Evolutionary conservation across 2,113 vertebrate species (phyloP), one percentile per base, ranked within the genome.

Genomic region (Mesembrinibis cayennensis): DNA sequence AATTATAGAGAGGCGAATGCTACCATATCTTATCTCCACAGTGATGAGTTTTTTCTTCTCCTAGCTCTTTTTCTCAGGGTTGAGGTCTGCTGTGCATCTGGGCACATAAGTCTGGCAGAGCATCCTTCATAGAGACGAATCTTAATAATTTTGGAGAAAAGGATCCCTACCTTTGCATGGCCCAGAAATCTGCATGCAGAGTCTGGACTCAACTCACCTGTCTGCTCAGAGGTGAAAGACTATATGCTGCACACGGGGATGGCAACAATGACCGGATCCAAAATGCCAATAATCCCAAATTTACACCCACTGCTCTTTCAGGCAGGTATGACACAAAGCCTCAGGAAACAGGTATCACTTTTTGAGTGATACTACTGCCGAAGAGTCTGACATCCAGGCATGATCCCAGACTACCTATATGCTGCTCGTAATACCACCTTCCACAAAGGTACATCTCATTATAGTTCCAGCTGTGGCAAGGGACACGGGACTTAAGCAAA

Each of bases 371-470:
- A 76, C 2, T 19, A 59, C 49, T 69, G 21, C 22, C 3, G 7
- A 56, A 15, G 38, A 65, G 7, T 38, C 40, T 49, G 34, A 82
- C 13, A 36, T 30, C 18, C 42, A 82, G 38, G 23, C 26, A 82
- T 30, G 61, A 79, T 61, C n/a, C 30, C 61, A 87, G 49, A 40
- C 44, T 82, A 71, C 29, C 23, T 56, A 38, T 12, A 29, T 10
- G 20, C 69, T 79, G 27, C 38, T 72, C 7, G 0, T 30, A 70
- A 78, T 23, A 26, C 21, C 59, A 44, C 2, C 13, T 80, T 90
- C 67, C 67, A 73, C 27, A 66, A 82, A 42, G 0, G 1, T 6
- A 72, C 10, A 27, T 74, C 73, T 69, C 1, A 0, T n/a, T 71
- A 27, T 9, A 58, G 27, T 59, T 87, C 13, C 73, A 89, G 55